Conservation (phyloP, 2,797 vertebrate genomes). For the Pygocentrus nattereri region DNA sequence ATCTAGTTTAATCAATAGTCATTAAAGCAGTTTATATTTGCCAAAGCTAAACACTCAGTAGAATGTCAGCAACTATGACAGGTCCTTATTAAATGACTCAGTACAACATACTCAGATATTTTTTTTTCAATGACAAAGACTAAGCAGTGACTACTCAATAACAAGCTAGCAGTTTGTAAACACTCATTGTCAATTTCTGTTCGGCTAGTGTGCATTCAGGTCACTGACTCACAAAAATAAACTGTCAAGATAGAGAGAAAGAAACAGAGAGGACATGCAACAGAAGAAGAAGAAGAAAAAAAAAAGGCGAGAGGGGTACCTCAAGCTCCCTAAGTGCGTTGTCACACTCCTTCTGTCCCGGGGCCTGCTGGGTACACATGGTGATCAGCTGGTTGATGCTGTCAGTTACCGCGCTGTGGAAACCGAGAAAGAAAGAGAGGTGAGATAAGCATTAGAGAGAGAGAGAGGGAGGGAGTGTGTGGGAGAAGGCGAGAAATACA, state of each 20-base stretch:
- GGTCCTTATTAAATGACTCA: background rate
- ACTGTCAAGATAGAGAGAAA: background rate
- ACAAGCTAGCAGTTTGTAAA: slow-evolving; percentile 1
- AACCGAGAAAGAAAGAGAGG: slow-evolving; percentile 39
- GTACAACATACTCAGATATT: background rate
- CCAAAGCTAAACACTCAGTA: background rate
- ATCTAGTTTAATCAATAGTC: no score
- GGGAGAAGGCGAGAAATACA: slow-evolving; percentile 40
- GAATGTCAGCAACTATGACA: background rate
- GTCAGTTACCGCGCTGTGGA: slow-evolving; percentile 91
- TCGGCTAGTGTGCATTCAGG: background rate
- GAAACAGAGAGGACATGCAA: background rate
- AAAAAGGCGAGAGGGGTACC: slow-evolving; percentile 72
- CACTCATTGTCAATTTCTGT: background rate
- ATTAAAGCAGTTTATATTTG: no score
- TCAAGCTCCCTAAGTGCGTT: slow-evolving; percentile 94
- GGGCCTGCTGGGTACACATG: slow-evolving; percentile 97
- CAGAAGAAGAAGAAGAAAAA: background rate
- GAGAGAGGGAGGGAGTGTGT: slow-evolving; percentile 26
- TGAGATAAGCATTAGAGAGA: slow-evolving; percentile 38
- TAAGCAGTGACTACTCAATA: background rate
- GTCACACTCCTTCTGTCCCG: slow-evolving; percentile 96
- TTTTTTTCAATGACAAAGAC: background rate
- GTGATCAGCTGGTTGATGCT: slow-evolving; percentile 99
- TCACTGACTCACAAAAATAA: slow-evolving; percentile 11